Conservation (phyloP, 2,797 vertebrate species). For the Neosilurus mollespiculum region DNA sequence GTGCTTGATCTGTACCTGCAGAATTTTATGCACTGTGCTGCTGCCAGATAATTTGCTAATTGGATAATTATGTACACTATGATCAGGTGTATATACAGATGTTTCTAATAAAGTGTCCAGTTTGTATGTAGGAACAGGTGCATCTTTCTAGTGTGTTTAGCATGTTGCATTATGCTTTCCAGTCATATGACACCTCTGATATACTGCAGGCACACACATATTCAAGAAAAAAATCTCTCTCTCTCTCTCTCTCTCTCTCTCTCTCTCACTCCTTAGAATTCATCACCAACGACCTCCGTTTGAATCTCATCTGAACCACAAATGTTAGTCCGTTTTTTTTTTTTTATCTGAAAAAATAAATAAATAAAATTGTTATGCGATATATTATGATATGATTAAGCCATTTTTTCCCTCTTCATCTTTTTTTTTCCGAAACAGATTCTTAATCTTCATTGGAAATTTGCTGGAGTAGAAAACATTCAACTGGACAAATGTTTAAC, state of each 20-base stretch:
- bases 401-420: neutral
- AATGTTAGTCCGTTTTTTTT: slow-evolving; percentile 29
- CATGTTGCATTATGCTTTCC: neutral
- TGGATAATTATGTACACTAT: neutral
- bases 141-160: neutral
- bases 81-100: neutral
- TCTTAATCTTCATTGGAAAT: slow-evolving; percentile 9
- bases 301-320: slow-evolving; percentile 47
- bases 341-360: neutral
- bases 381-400: neutral
- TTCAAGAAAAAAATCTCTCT: neutral
- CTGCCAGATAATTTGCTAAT: neutral
- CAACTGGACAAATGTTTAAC: slow-evolving; percentile 34
- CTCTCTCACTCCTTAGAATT: slow-evolving; percentile 27
- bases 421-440: slow-evolving; percentile 13
- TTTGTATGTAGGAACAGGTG: neutral
- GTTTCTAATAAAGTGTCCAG: neutral
- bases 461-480: slow-evolving; percentile 11
- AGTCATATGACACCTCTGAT: neutral
- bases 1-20: neutral
- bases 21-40: neutral
- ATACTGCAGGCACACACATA: neutral
- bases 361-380: too few species aligned
- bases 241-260: too few species aligned
- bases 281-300: slow-evolving; percentile 52